Percentiles rank a stretch among this genome's conserved stretches.
Conservation (phyloP, 2,888 invertebrate genomes). For the Abscondita cerata region DNA sequence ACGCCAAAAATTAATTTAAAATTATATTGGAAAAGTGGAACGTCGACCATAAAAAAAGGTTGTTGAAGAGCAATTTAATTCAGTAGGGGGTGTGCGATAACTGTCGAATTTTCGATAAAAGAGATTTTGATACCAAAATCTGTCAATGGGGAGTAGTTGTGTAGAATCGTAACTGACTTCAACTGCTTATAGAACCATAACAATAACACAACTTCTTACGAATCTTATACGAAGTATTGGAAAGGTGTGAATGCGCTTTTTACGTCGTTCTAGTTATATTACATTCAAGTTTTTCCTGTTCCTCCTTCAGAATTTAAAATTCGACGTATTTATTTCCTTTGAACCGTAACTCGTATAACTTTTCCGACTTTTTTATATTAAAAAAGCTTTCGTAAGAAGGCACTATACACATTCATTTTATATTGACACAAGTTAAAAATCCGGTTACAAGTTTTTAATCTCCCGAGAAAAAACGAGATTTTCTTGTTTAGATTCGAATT, state of each 20-base stretch:
- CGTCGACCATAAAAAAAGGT: neutral
- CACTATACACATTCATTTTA: neutral
- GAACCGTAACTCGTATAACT: conserved; percentile 7
- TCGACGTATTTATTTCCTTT: conserved; percentile 7
- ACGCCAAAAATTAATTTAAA: conserved; percentile 5
- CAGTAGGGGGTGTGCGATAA: conserved; percentile 2
- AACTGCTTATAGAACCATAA: conserved; percentile 12
- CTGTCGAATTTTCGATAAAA: conserved; percentile 1
- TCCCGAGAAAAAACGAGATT: neutral
- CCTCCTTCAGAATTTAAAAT: neutral
- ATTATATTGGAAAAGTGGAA: neutral
- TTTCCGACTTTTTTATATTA: conserved; percentile 8
- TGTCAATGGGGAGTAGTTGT: conserved; percentile 26
- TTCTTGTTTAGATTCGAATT: neutral
- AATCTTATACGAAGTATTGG: conserved; percentile 7
- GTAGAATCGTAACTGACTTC: conserved; percentile 2
- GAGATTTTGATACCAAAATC: conserved; percentile 28
- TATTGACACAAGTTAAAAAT: neutral
- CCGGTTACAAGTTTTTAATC: neutral
- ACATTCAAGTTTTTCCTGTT: neutral
- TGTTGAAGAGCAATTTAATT: conserved; percentile 4
- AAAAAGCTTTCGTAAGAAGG: neutral
- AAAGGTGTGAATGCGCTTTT: conserved; percentile 9
- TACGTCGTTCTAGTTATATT: neutral
- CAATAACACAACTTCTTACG: neutral